Evolutionary conservation across 2,113 vertebrate species (phyloP), one percentile per base, ranked within the genome.

Genomic region (Zingel zingel): DNA sequence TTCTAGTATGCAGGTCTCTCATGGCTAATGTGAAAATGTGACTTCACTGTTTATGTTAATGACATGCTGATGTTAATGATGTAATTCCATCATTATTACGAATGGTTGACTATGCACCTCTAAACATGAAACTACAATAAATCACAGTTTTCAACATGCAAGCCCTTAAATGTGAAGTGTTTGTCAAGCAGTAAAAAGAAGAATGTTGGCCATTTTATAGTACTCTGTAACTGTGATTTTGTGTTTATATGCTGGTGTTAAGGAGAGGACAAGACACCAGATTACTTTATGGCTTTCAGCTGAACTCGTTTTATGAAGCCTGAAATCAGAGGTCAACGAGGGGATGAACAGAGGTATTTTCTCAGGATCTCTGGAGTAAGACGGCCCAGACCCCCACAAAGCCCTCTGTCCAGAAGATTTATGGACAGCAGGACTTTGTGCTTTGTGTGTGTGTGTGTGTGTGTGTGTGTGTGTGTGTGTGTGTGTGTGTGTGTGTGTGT

Each of bases 241-340:
- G 69, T 76, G 82, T 89, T 84, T 85, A 85, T 79, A 62, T 33
- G 54, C 58, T 48, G 59, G 74, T 43, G 78, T 82, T 72, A 74
- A 79, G 25, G 66, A 82, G 76, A 83, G 81, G 79, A 83, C 79
- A 77, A 56, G 69, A 64, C 25, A 15, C 53, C 30, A 77, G 77
- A 81, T 88, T 84, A 68, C 64, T 91, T 86, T 69, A 85, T 79
- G 81, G 81, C 81, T 86, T 86, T 66, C 72, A 86, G 85, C 77
- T 86, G 59, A 89, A 73, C 54, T 81, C 13, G 74, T 90, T 93
- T 91, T 77, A 88, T 87, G 81, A 85, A 84, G 84, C 88, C 74
- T 94, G 89, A 92, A 88, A 90, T 87, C 58, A 15, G 63, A 86
- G 88, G 86, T 92, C 89, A 91, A 91, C 81, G 79, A 45, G 16